Base-by-base conservation (phyloP, 1,140 invertebrate genomes). In the Centruroides vittatus region DNA sequence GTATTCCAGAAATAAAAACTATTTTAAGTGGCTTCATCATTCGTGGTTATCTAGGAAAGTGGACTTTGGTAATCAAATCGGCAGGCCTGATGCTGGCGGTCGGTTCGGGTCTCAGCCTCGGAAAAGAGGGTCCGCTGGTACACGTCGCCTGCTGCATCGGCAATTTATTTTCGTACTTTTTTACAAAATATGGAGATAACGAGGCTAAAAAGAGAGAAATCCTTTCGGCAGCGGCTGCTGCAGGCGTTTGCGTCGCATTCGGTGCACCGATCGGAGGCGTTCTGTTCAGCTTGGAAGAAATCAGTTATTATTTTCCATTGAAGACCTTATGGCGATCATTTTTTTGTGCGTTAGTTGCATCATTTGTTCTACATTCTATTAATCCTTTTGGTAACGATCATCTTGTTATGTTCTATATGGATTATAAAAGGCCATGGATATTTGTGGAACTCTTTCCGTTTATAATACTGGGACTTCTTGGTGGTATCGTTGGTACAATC, bases 71-170 rank as follows among this genome's bases (percentile, higher is more conserved):
- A 41, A 98, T 99, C 65, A 99, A 99, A 78, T 94, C 91, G 2
- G 86, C 94, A 5, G 89, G 69, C n/a, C 61, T 69, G 41, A 66
- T 70, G 73, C 75, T 98, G 35, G 91, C 92, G 0, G 93, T 98
- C 55, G 93, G 93, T 3, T 87, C 94, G 8, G 95, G 95, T 3
- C 79, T 99, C 2, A 96, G 87, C 70, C 81, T 99, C 10, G 97
- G 97, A 55, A 99, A 99, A 76, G 96, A 99, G 77, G 97, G 97
- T 3, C 97, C 97, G 4, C 94, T 99, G 86, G 97, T 99, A n/a
- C 97, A 99, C 71, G 94, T 99, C 62, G 94, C 79, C 46, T 79
- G 81, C 67, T 84, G 83, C 68, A 79, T 80, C 58, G 75, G 93
- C 63, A 99, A 99, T 74, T 98, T 99, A 73, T 83, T 99, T 66